These are phyloP conservation scores for Lepidurus apus DNA, from an alignment of 1,140 invertebrate species.

Conservation along the genomic window DNA sequence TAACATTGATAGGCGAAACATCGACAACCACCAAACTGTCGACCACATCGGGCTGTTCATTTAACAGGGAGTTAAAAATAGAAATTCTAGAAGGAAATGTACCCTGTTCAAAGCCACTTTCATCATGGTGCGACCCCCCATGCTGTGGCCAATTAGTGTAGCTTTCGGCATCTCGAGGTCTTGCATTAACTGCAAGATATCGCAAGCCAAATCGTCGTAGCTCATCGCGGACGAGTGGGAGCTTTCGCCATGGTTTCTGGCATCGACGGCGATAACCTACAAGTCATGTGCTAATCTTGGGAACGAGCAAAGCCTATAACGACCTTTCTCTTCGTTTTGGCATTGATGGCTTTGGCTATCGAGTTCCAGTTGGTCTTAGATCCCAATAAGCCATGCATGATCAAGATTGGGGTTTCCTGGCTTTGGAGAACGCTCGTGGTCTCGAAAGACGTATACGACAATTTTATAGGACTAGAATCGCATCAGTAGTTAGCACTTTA, in stretches of 20 bases:
- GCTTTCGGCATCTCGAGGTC: slow-evolving; percentile 57
- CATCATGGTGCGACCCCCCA: slow-evolving; percentile 84
- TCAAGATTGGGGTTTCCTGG: slow-evolving; percentile 59
- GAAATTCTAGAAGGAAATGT: slow-evolving; percentile 32
- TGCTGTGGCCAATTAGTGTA: slow-evolving; percentile 77
- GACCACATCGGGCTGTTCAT: slow-evolving; percentile 61
- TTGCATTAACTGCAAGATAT: slow-evolving; percentile 60
- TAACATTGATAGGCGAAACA: slow-evolving; percentile 66
- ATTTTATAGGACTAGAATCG: slow-evolving; percentile 47
- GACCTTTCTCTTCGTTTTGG: slow-evolving; percentile 58
- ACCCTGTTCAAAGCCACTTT: slow-evolving; percentile 62
- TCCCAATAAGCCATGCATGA: slow-evolving; percentile 80
- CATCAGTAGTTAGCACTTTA: neutral
- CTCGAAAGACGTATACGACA: slow-evolving; percentile 56
- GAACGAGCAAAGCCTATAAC: slow-evolving; percentile 25
- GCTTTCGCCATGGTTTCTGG: slow-evolving; percentile 87
- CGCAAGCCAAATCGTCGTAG: slow-evolving; percentile 65
- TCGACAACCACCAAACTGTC: slow-evolving; percentile 77
- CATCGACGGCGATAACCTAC: slow-evolving; percentile 72
- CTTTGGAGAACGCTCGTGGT: slow-evolving; percentile 38
- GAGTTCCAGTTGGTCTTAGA: slow-evolving; percentile 79
- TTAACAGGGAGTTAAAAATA: slow-evolving; percentile 25
- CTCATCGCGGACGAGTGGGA: slow-evolving; percentile 64
- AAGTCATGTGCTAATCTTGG: slow-evolving; percentile 28
- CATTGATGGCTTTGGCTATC: slow-evolving; percentile 65